Conservation (phyloP, 2,113 vertebrate genomes). For the Ceuthmochares aereus region DNA sequence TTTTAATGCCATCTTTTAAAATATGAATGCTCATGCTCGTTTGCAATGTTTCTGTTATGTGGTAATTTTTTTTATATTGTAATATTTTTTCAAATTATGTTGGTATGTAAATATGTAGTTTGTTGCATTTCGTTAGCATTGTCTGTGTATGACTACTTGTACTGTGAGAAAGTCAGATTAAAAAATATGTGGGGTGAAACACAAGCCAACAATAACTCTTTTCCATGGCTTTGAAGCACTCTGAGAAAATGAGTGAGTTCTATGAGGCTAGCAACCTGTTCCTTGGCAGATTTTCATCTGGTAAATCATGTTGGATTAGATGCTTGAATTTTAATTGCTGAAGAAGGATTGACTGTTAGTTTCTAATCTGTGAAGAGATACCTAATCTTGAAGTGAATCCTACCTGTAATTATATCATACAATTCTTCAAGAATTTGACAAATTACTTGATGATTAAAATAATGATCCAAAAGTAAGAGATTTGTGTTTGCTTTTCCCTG, state of each 20-base stretch:
- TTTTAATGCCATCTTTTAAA: neutral
- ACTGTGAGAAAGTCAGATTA: slow-evolving; percentile 13
- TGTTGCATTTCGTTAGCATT: neutral
- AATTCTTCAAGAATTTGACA: slow-evolving; percentile 27
- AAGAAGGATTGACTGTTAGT: slow-evolving; percentile 35
- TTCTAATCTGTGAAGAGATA: slow-evolving; percentile 46
- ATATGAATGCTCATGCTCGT: neutral
- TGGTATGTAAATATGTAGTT: neutral
- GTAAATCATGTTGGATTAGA: slow-evolving; percentile 9
- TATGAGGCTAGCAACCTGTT: neutral
- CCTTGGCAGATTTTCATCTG: slow-evolving; percentile 43
- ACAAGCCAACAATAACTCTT: slow-evolving; percentile 7
- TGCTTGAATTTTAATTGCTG: slow-evolving; percentile 61
- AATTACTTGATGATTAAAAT: neutral
- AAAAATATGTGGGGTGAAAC: neutral
- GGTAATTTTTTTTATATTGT: neutral
- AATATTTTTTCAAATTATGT: neutral
- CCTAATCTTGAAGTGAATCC: neutral
- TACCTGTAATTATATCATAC: neutral
- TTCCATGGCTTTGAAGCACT: neutral
- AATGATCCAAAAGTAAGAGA: neutral
- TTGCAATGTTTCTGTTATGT: neutral
- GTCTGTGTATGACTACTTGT: neutral
- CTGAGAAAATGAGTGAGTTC: slow-evolving; percentile 11
- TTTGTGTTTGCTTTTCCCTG: neutral